Evolutionary conservation across 2,888 invertebrate species (phyloP), one percentile per base, ranked within the genome.

Genomic region (Pelosia muscerda): DNA sequence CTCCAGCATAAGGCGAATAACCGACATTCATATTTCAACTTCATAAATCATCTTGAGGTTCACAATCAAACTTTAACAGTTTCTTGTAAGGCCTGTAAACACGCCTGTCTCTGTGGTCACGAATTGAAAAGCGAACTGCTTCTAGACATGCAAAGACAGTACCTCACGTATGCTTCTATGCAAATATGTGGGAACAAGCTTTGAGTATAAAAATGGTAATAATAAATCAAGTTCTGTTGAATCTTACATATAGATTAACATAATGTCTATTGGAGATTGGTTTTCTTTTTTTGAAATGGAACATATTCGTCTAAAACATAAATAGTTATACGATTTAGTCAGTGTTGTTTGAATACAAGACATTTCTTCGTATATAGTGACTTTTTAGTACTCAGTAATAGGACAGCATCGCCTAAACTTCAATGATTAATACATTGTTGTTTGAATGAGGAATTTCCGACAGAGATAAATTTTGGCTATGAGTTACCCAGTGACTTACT

Each of bases 91-190:
- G 86, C 82, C 79, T 73, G 84, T 88, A 89, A 88, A 90, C 90
- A 90, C 88, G 91, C 88, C 87, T 89, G 88, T 88, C 87, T 86
- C 85, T 84, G 79, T 84, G 84, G 87, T 90, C 90, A 91, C 90
- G 92, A 91, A 92, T 91, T 91, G 91, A 90, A 90, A 57, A 87
- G 86, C 81, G 81, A 86, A 93, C 84, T 86, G 87, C 87, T 76
- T 76, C 71, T 78, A 83, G 84, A 84, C 93, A 93, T 90, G 93
- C 93, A 75, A 92, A 78, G 72, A 75, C 69, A 60, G 58, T 56
- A 60, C 57, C 34, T 57, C 65, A 65, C 31, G 56, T 70, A 73
- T 70, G 63, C 19, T 26, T 54, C 63, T 72, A 68, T 69, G 63
- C 42, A 80, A 73, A 70, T 64, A 58, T 63, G 66, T 73, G 68